Evolutionary conservation across 2,797 vertebrate genomes (phyloP).

Genomic region (Thripadectes ignobilis): DNA sequence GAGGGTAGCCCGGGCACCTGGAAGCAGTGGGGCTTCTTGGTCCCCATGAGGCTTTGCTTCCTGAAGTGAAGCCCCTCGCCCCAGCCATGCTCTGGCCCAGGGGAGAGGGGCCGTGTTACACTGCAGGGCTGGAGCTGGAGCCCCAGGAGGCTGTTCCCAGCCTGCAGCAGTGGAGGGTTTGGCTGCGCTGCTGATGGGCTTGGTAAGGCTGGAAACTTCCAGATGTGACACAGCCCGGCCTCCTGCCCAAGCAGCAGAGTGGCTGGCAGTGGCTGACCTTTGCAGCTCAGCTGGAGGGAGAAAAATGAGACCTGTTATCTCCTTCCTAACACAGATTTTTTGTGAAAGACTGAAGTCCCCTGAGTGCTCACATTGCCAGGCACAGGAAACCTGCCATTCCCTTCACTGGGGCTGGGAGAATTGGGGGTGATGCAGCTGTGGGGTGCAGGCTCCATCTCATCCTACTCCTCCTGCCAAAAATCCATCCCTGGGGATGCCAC

Average conservation of each 20-base stretch:
- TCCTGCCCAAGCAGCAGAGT: not conserved
- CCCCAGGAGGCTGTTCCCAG: not conserved
- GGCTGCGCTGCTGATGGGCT: not conserved
- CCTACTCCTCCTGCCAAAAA: rapidly evolving
- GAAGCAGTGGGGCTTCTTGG: not conserved
- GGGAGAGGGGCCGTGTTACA: rapidly evolving
- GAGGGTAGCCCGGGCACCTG: not conserved
- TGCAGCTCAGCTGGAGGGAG: not conserved
- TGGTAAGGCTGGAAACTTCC: not conserved
- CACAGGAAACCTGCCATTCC: not conserved
- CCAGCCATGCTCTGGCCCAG: rapidly evolving
- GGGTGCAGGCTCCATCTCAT: not conserved
- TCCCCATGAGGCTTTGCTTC: not conserved
- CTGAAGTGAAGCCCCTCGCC: rapidly evolving
- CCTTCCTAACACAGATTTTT: not conserved
- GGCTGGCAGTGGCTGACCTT: not conserved
- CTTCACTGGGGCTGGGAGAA: rapidly evolving
- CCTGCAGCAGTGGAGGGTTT: not conserved
- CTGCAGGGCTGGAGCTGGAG: not conserved
- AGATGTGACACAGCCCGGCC: not conserved
- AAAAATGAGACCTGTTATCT: not conserved
- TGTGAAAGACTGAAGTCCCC: not conserved
- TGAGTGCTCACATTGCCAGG: not conserved
- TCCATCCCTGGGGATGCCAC: rapidly evolving
- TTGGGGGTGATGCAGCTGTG: rapidly evolving